A percentile compares a stretch with the other conserved stretches of the same genome.
Evolutionary conservation across 2,888 invertebrate genomes (phyloP).

Genomic region (Perdita meconis): DNA sequence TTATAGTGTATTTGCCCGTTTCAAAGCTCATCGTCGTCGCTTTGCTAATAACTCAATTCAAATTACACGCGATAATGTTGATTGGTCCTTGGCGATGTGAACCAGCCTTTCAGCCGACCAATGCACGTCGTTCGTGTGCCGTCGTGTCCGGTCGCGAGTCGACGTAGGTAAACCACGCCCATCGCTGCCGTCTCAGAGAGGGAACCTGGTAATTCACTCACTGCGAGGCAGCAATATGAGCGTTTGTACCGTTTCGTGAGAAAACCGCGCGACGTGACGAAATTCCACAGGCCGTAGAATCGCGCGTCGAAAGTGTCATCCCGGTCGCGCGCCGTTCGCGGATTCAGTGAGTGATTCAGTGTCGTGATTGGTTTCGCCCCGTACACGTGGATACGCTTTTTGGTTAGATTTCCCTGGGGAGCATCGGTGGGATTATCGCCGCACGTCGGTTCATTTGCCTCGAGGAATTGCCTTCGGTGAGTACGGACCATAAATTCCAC

Average conservation of each 20-base stretch:
- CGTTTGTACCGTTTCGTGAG: conserved; percentile 75
- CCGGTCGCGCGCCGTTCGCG: conserved; percentile 58
- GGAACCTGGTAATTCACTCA: conserved; percentile 77
- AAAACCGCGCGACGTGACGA: conserved; percentile 73
- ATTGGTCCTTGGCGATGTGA: conserved; percentile 32
- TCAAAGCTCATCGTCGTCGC: background rate
- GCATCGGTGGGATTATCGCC: conserved; percentile 64
- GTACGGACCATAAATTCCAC: conserved; percentile 46
- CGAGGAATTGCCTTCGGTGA: conserved; percentile 74
- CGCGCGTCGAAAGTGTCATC: conserved; percentile 72
- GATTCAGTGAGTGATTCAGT: conserved; percentile 69
- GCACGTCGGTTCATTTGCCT: conserved; percentile 55
- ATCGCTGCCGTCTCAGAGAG: conserved; percentile 66
- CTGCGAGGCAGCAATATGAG: conserved; percentile 73
- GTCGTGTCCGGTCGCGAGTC: conserved; percentile 59
- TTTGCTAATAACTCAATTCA: conserved; percentile 19
- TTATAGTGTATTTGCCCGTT: background rate
- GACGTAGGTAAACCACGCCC: conserved; percentile 74
- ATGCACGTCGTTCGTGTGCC: conserved; percentile 32
- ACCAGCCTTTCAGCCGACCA: conserved; percentile 15
- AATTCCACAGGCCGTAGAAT: conserved; percentile 67
- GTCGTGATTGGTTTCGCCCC: conserved; percentile 62
- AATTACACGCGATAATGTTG: conserved; percentile 33
- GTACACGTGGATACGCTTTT: conserved; percentile 72
- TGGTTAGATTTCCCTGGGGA: conserved; percentile 69